A percentile compares a stretch with the other conserved stretches of the same genome.
Conservation (phyloP, 1,140 invertebrate genomes). For the Trachymyrmex septentrionalis region DNA sequence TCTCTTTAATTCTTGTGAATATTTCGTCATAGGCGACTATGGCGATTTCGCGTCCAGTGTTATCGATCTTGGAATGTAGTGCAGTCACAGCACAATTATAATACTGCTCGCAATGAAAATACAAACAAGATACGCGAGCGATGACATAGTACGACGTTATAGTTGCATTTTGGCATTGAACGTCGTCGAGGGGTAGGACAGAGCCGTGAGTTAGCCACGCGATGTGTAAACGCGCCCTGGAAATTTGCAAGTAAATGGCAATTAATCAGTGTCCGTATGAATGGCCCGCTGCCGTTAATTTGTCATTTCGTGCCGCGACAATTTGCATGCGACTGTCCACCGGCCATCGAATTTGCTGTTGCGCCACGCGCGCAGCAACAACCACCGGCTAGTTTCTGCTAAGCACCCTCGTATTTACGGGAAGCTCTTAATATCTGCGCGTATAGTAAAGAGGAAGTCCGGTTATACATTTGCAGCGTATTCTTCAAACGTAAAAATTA, state of each 20-base stretch:
- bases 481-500: background rate
- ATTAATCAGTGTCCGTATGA: conserved; percentile 85
- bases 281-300: conserved; percentile 81
- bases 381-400: background rate
- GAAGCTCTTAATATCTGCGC: conserved; percentile 22
- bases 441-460: conserved; percentile 15
- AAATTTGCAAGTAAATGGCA: conserved; percentile 86
- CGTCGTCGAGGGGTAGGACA: conserved; percentile 26
- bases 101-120: conserved; percentile 78
- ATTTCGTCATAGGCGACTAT: background rate
- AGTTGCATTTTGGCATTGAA: conserved; percentile 48
- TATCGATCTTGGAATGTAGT: conserved; percentile 26
- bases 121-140: conserved; percentile 76
- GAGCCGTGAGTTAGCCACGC: conserved; percentile 53
- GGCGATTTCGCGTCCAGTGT: background rate
- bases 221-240: conserved; percentile 80
- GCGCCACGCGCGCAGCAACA: conserved; percentile 49
- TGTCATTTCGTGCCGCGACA: conserved; percentile 82
- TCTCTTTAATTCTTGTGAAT: background rate
- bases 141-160: conserved; percentile 51
- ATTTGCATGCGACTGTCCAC: conserved; percentile 79
- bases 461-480: background rate
- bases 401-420: conserved; percentile 29
- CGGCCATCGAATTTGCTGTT: conserved; percentile 65
- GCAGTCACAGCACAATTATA: conserved; percentile 24